These are phyloP conservation scores for Ormia ochracea DNA, from an alignment of 2,888 invertebrate species.

Conservation along the genomic window DNA sequence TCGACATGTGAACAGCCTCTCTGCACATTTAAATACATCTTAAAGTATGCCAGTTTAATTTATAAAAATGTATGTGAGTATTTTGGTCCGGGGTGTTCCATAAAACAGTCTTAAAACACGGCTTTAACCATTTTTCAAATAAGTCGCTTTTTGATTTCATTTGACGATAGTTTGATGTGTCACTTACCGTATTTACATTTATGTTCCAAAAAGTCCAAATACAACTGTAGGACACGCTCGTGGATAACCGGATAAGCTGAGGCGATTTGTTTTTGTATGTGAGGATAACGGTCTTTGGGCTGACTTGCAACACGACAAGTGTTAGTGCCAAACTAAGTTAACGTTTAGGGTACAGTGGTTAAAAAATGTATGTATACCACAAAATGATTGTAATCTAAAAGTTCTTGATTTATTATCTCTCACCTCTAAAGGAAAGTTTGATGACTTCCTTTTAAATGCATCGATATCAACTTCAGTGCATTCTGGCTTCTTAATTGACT, in stretches of 20 bases:
- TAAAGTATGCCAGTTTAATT: too few species aligned
- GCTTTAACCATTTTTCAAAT: too few species aligned
- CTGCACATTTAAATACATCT: too few species aligned
- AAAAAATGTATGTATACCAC: neutral
- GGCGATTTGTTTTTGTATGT: constrained; percentile 72
- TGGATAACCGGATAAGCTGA: constrained; percentile 84
- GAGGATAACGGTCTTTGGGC: constrained; percentile 65
- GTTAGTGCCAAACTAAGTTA: constrained; percentile 72
- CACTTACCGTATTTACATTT: constrained; percentile 77
- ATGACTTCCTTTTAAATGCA: constrained; percentile 67
- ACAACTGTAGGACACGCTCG: constrained; percentile 81
- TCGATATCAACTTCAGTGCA: constrained; percentile 59
- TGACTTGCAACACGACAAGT: constrained; percentile 71
- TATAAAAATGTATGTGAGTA: too few species aligned
- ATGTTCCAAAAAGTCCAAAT: constrained; percentile 82
- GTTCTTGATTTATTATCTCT: neutral
- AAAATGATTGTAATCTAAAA: neutral
- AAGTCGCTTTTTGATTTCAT: too few species aligned
- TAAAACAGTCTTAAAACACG: too few species aligned
- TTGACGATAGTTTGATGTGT: neutral
- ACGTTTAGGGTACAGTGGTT: neutral
- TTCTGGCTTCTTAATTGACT: constrained; percentile 64
- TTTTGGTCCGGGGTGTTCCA: too few species aligned
- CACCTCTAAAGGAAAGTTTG: constrained; percentile 70
- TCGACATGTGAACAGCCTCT: too few species aligned